A percentile compares a stretch with the other conserved stretches of the same genome.
Evolutionary conservation across 2,888 invertebrate species (phyloP).

Genomic region (Diabrotica balteata): DNA sequence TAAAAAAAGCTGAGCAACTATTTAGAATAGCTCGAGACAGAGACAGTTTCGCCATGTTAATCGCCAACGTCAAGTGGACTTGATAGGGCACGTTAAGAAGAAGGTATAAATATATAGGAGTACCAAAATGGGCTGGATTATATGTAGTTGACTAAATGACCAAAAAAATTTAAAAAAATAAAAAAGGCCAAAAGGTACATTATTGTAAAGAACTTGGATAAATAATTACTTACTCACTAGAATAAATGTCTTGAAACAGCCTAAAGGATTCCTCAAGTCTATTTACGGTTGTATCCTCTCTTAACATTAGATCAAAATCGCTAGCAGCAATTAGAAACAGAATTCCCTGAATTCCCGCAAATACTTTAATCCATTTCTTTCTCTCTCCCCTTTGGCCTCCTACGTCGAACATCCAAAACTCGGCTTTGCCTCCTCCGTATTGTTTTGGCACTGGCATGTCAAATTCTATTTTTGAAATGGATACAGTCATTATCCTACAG

Average conservation of each 20-base stretch:
- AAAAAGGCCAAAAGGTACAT: too few relatives aligned
- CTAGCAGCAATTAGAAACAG: conserved; percentile 82
- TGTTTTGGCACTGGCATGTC: conserved; percentile 73
- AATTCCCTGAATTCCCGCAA: conserved; percentile 83
- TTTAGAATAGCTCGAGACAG: too few relatives aligned
- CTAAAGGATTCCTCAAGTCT: conserved; percentile 74
- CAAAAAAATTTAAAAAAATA: too few relatives aligned
- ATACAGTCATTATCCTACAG: conserved; percentile 76
- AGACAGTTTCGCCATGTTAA: too few relatives aligned
- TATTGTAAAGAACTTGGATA: too few relatives aligned
- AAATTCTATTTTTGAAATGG: conserved; percentile 79
- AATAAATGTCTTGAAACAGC: conserved; percentile 80
- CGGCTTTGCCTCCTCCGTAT: conserved; percentile 73
- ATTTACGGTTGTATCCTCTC: conserved; percentile 76
- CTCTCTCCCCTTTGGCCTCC: conserved; percentile 84
- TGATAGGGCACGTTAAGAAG: too few relatives aligned
- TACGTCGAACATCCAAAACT: conserved; percentile 85
- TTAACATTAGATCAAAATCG: conserved; percentile 78
- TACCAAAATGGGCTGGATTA: too few relatives aligned
- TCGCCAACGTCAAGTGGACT: too few relatives aligned
- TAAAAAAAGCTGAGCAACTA: too few relatives aligned
- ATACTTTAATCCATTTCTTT: conserved; percentile 82
- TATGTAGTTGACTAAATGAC: too few relatives aligned
- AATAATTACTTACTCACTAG: conserved; percentile 66
- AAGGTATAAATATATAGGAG: too few relatives aligned